Percentiles rank a stretch among this genome's conserved stretches.
These are phyloP conservation scores for Tychaedon coryphoeus DNA, from an alignment of 2,113 vertebrate genomes.

Conservation along the genomic window DNA sequence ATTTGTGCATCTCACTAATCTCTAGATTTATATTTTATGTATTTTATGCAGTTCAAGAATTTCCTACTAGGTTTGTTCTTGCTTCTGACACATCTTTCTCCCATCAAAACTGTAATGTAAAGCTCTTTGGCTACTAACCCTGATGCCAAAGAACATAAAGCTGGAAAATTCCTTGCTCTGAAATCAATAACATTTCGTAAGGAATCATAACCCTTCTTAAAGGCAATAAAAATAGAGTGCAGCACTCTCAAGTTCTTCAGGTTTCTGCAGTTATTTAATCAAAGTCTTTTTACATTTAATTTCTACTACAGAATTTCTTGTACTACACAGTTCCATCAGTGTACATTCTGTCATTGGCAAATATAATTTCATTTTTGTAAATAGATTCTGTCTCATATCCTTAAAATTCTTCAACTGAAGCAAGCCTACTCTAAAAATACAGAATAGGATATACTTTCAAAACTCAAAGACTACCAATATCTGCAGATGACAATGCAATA, in stretches of 20 bases:
- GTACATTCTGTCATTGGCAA: background rate
- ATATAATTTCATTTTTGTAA: background rate
- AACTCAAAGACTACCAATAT: background rate
- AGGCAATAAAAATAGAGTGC: background rate
- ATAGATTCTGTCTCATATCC: background rate
- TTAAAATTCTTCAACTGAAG: background rate
- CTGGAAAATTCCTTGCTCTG: background rate
- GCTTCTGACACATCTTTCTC: background rate
- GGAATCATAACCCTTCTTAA: background rate
- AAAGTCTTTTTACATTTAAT: background rate
- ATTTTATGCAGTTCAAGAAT: background rate
- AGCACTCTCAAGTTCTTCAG: background rate
- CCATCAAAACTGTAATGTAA: background rate
- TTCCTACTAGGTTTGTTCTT: background rate
- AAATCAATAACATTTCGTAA: background rate
- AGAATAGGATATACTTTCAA: background rate
- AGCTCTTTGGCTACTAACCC: background rate
- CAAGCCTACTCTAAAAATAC: background rate
- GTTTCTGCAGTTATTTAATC: background rate
- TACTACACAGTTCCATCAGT: background rate
- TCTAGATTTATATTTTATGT: background rate
- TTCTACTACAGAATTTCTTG: background rate
- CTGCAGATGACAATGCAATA: background rate
- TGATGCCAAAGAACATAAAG: background rate
- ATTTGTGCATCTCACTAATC: background rate